Base-by-base conservation (phyloP, 1,140 invertebrate genomes). In the Euura lappo region DNA sequence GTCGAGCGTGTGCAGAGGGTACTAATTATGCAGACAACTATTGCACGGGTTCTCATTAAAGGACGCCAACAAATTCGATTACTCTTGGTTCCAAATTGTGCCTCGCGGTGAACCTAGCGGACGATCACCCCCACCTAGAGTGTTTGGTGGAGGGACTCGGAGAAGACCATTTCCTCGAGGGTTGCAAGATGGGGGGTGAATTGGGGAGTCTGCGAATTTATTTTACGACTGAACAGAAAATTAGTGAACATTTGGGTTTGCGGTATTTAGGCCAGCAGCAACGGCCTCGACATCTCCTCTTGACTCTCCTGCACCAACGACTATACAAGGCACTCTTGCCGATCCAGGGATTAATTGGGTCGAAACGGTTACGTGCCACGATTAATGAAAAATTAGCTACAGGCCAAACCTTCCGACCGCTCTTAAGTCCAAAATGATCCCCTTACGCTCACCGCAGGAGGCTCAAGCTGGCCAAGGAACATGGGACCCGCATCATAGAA, bases 1-100 rank as follows among this genome's bases (percentile, higher is more conserved):
- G 51, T 60, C 51, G 51, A 60, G 8, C 13, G 51, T 60, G 13
- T 60, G 51, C 71, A 67, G 68, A 72, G 79, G 80, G 80, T 81
- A 86, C 83, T 83, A 85, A 86, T 87, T 87, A 87, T 81, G 83
- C 79, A 79, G 85, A 84, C 86, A 86, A 85, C 84, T 83, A 86
- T 87, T 84, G 82, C 82, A 81, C 79, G 81, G 80, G 51, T 84
- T 84, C 85, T 86, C 85, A 85, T 87, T 86, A 86, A 87, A 86
- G 83, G 85, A 85, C 80, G 82, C 83, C 81, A 86, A 86, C 85
- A 85, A 85, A 86, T 87, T 87, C 84, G 85, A 87, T 87, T 86
- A 86, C 84, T 87, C 85, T 81, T 84, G 83, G 78, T 85, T 85
- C 79, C 78, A 83, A 87, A 86, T 84, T 86, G 84, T 79, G 82